Evolutionary conservation across 2,797 vertebrate genomes (phyloP), one percentile per base, ranked within the genome.

Genomic region (Gallinago solitaria): DNA sequence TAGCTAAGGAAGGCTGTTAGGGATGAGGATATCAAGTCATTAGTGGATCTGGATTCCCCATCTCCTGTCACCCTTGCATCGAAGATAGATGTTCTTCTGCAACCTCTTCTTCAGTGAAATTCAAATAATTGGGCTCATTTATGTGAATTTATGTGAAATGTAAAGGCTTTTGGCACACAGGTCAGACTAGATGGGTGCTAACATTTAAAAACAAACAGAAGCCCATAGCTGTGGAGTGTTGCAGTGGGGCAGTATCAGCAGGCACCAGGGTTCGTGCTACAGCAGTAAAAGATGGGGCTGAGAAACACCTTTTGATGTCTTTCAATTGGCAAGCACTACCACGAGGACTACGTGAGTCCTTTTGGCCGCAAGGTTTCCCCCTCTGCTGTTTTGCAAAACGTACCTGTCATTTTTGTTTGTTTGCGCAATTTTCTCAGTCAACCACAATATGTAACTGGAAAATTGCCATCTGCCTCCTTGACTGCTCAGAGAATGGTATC

Each of bases 361-460:
- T 81, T 71, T 33, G 37, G 54, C 33, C 0, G 0, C 30, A 53
- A 75, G 9, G 32, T 43, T 80, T 37, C 59, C 83, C 79, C 67
- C 68, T 87, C 39, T 56, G 51, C 54, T 84, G 21, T 48, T 88
- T 48, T 14, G 28, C 43, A 54, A 79, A 77, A 54, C 0, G 1
- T 37, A 79, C 47, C 48, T 73, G 53, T 56, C 25, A 17, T 73
- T 90, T 86, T 79, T 39, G 12, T 53, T 80, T 90, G 17, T 59
- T 87, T 37, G 43, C 82, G 39, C 9, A 56, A 77, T 92, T 89
- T 93, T 90, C 83, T 69, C 77, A 41, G 70, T 81, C 54, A 93
- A 45, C 25, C 15, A 76, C 74, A 93, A 48, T 19, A 76, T 20
- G 63, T 50, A 92, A 32, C 63, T 90, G 90, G 50, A 89, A 92